phyloP scores from a whole-genome alignment of 2,797 vertebrate genomes.

The Hemitrygon akajei region DNA sequence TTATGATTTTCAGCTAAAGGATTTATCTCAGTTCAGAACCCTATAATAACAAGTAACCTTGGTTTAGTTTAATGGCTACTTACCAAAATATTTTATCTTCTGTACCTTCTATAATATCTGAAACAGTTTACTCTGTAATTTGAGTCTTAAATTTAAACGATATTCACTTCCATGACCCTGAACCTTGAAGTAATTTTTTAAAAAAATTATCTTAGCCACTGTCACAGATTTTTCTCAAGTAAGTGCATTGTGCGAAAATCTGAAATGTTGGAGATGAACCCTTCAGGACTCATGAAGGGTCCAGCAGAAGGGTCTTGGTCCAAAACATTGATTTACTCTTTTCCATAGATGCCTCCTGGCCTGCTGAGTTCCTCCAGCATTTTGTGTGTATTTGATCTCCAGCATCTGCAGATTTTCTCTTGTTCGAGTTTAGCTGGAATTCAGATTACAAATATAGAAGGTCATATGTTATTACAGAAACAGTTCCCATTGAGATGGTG shows the following conservation, averaged over 20 bases:
- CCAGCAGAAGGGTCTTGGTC: no score
- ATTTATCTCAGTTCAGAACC: background rate
- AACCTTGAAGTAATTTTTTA: background rate
- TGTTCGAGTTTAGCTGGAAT: background rate
- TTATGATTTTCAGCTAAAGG: background rate
- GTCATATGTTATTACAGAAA: background rate
- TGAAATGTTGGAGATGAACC: background rate
- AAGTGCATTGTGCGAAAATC: background rate
- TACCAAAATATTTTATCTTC: background rate
- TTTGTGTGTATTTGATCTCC: no score
- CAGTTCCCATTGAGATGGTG: background rate
- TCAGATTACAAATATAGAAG: background rate
- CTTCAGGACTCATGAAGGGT: no score
- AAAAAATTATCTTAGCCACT: background rate
- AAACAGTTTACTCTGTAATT: background rate
- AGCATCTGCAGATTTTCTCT: no score
- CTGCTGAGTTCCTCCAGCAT: no score
- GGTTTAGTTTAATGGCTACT: background rate
- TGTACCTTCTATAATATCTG: background rate
- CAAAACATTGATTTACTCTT: no score
- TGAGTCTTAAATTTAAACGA: background rate
- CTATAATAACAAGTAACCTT: background rate
- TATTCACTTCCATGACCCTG: background rate
- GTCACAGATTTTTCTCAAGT: background rate
- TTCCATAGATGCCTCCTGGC: no score